Percentiles rank a stretch among this genome's conserved stretches.
Evolutionary conservation across 2,888 invertebrate genomes (phyloP).

Genomic region (Drosophila colorata): DNA sequence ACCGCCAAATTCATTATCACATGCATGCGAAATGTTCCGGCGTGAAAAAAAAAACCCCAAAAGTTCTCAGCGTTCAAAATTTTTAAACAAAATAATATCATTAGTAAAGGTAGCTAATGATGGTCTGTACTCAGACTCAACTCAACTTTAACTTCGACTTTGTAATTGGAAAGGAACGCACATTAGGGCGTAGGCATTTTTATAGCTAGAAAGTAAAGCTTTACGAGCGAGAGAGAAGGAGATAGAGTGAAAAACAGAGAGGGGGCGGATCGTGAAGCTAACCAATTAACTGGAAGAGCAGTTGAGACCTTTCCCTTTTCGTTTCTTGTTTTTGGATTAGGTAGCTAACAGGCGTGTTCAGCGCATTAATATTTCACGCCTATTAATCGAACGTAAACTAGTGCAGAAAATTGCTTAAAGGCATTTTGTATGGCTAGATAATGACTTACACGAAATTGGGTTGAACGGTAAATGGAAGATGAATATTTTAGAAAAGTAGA

Average conservation of each 20-base stretch:
- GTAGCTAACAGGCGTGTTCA: constrained; percentile 69
- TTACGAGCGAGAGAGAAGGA: neutral
- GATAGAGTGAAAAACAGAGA: neutral
- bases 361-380: constrained; percentile 76
- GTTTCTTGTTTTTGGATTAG: constrained; percentile 17
- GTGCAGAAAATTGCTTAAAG: constrained; percentile 66
- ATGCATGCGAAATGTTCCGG: constrained; percentile 60
- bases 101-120: constrained; percentile 71
- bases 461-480: constrained; percentile 6
- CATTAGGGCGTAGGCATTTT: constrained; percentile 77
- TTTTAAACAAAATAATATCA: constrained; percentile 47
- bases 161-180: constrained; percentile 78
- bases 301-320: constrained; percentile 46
- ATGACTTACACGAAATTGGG: constrained; percentile 31
- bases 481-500: neutral
- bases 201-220: constrained; percentile 68
- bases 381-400: constrained; percentile 69
- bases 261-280: constrained; percentile 8
- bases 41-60: constrained; percentile 4
- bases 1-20: constrained; percentile 69
- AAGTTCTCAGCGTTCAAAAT: constrained; percentile 40
- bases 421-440: constrained; percentile 44
- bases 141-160: constrained; percentile 17
- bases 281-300: constrained; percentile 57
- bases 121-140: constrained; percentile 35